These are phyloP conservation scores for Sylvilagus bachmani DNA, from an alignment of 2,113 vertebrate genomes.

Conservation along the genomic window DNA sequence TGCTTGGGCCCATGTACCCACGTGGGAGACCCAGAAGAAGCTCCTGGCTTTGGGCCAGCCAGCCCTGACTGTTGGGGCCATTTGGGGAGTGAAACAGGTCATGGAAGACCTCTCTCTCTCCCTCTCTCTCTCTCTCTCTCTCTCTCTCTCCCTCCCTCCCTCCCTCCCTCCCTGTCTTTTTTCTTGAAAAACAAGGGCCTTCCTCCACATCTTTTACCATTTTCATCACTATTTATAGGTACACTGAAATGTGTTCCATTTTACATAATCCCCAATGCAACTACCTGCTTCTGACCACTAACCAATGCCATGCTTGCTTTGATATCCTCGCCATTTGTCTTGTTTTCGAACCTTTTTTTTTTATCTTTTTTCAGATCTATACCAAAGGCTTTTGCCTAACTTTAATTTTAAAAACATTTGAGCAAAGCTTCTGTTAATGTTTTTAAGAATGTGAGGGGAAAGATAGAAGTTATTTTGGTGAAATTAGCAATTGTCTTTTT, in stretches of 20 bases:
- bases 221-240: constrained; percentile 8
- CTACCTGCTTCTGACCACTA: constrained; percentile 40
- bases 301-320: constrained; percentile 63
- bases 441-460: constrained; percentile 51
- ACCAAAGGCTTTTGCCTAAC: constrained; percentile 58
- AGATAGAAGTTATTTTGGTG: constrained; percentile 31
- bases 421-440: constrained; percentile 43
- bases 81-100: too few species aligned
- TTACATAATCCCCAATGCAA: background rate
- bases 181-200: background rate
- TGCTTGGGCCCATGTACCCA: too few species aligned
- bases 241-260: background rate
- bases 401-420: constrained; percentile 64
- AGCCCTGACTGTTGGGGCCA: too few species aligned
- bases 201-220: background rate
- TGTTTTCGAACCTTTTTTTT: constrained; percentile 60
- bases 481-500: constrained; percentile 30
- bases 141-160: too few species aligned
- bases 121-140: too few species aligned
- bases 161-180: too few species aligned
- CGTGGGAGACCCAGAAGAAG: too few species aligned
- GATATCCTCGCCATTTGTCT: constrained; percentile 59
- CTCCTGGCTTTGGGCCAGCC: too few species aligned
- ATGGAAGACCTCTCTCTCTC: too few species aligned
- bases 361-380: constrained; percentile 69